Conservation (phyloP, 1,140 invertebrate species). For the Scaptomyza graminum region DNA sequence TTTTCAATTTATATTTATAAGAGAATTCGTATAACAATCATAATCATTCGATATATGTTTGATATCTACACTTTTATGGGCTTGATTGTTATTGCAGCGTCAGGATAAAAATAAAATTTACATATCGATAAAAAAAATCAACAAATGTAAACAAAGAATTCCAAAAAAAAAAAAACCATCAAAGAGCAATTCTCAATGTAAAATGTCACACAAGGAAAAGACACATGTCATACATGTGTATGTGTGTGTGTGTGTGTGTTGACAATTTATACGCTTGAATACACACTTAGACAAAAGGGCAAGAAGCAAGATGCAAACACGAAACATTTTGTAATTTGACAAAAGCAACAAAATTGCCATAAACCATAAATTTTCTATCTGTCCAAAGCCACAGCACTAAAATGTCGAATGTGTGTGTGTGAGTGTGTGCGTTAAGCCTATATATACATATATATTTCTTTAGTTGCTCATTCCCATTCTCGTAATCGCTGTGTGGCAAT, state of each 20-base stretch:
- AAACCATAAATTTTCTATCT: slow-evolving; percentile 70
- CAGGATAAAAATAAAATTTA: slow-evolving; percentile 69
- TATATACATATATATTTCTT: slow-evolving; percentile 31
- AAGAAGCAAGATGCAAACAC: slow-evolving; percentile 1
- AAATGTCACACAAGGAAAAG: slow-evolving; percentile 36
- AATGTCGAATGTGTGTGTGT: slow-evolving; percentile 6
- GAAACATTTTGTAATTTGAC: slow-evolving; percentile 69
- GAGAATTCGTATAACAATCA: slow-evolving; percentile 54
- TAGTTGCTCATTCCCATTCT: slow-evolving; percentile 30
- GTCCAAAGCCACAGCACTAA: slow-evolving; percentile 61
- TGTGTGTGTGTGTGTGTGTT: slow-evolving; percentile 52
- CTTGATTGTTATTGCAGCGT: slow-evolving; percentile 41
- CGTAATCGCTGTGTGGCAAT: slow-evolving; percentile 65
- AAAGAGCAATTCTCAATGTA: slow-evolving; percentile 76
- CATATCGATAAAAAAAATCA: slow-evolving; percentile 62
- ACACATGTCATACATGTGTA: slow-evolving; percentile 9
- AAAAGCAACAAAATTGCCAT: slow-evolving; percentile 70
- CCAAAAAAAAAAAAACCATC: slow-evolving; percentile 37
- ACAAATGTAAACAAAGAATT: slow-evolving; percentile 67
- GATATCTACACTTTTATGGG: slow-evolving; percentile 69
- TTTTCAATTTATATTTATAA: slow-evolving; percentile 59
- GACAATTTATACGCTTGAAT: slow-evolving; percentile 68
- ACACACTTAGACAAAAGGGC: slow-evolving; percentile 50
- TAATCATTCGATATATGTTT: slow-evolving; percentile 75
- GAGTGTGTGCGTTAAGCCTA: neutral